These are phyloP conservation scores for Acanthornis magna DNA, from an alignment of 2,797 vertebrate genomes.

Conservation along the genomic window DNA sequence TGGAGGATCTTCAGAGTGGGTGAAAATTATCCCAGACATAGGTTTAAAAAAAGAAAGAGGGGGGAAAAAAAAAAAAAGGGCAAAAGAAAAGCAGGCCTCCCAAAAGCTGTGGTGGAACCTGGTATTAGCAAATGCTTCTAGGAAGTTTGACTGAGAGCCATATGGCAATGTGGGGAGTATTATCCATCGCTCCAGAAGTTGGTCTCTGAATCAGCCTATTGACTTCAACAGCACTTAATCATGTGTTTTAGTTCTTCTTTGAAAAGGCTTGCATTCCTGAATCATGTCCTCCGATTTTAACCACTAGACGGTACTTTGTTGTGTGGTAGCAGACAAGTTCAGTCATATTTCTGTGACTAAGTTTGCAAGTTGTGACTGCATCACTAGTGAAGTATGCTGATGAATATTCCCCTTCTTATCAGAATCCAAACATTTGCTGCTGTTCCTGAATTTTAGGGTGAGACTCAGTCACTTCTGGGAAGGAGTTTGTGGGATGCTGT, in stretches of 20 bases:
- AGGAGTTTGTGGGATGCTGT: neutral
- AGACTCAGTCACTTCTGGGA: neutral
- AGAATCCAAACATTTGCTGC: slow-evolving; percentile 16
- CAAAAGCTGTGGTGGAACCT: slow-evolving; percentile 52
- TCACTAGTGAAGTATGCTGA: slow-evolving; percentile 36
- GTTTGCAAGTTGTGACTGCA: slow-evolving; percentile 57
- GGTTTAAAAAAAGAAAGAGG: slow-evolving; percentile 8
- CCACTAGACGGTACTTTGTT: slow-evolving; percentile 67
- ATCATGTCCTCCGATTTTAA: slow-evolving; percentile 62
- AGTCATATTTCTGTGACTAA: slow-evolving; percentile 68
- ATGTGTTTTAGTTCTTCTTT: slow-evolving; percentile 61
- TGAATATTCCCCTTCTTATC: slow-evolving; percentile 45
- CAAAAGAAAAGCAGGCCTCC: slow-evolving; percentile 44
- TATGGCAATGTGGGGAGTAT: slow-evolving; percentile 65
- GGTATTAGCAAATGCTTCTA: slow-evolving; percentile 58
- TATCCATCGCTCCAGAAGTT: slow-evolving; percentile 55
- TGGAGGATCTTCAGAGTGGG: slow-evolving; percentile 8
- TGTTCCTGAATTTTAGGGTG: neutral
- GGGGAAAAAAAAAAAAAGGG: neutral
- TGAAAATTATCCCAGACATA: slow-evolving; percentile 30
- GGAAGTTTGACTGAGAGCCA: slow-evolving; percentile 66
- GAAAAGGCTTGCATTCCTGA: slow-evolving; percentile 64
- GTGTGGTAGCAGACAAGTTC: slow-evolving; percentile 60
- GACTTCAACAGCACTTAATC: slow-evolving; percentile 69
- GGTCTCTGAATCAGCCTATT: slow-evolving; percentile 67